phyloP scores from a whole-genome alignment of 2,113 vertebrate genomes.

The Girardinichthys multiradiatus region DNA sequence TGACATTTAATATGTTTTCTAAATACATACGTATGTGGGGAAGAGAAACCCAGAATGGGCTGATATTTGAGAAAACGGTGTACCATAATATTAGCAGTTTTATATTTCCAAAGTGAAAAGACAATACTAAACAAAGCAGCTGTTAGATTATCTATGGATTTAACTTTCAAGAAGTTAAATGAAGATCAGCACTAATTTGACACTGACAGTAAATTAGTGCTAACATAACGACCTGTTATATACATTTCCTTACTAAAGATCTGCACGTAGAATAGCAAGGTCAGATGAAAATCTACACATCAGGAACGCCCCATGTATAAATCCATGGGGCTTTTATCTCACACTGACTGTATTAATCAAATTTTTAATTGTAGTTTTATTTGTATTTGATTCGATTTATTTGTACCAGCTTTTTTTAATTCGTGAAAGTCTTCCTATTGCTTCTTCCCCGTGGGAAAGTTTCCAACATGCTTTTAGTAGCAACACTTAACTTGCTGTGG shows the following conservation, averaged over 20 bases:
- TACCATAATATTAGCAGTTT: no score
- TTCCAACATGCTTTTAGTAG: neutral
- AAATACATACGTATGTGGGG: neutral
- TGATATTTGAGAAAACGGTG: neutral
- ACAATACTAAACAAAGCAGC: neutral
- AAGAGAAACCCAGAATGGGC: neutral
- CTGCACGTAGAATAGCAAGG: neutral
- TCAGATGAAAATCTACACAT: no score
- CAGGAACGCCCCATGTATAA: neutral
- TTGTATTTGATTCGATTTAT: neutral
- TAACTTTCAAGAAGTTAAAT: neutral
- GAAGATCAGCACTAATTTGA: neutral
- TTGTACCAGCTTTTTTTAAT: neutral
- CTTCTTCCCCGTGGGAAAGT: neutral
- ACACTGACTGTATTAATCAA: no score
- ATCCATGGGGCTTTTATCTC: neutral
- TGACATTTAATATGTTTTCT: no score
- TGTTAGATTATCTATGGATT: neutral
- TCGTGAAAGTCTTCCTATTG: neutral
- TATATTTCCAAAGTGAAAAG: neutral
- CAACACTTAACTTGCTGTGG: no score
- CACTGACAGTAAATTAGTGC: neutral
- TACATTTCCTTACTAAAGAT: no score
- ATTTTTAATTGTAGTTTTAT: no score
- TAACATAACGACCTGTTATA: no score